Conservation (phyloP, 2,888 invertebrate species). For the Dryobotodes eremita region DNA sequence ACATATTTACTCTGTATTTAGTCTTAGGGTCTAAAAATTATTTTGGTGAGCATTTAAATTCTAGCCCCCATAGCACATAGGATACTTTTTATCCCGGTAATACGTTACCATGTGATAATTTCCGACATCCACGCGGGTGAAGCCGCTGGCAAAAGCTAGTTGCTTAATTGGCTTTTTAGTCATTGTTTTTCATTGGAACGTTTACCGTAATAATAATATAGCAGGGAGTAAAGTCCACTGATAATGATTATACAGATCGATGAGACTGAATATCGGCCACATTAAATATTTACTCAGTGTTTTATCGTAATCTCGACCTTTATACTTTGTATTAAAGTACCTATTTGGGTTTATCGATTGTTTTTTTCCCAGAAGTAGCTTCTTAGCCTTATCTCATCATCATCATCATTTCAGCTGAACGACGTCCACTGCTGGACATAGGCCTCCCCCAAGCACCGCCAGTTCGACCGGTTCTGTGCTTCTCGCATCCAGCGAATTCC, state of each 20-base stretch:
- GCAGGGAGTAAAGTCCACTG: constrained; percentile 9
- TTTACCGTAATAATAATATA: no score
- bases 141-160: not conserved
- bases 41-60: no score
- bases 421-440: not conserved
- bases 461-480: not conserved
- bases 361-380: no score
- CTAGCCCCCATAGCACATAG: no score
- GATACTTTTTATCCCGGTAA: no score
- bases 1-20: no score
- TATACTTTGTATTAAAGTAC: constrained; percentile 14
- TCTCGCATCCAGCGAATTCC: not conserved
- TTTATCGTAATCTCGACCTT: not conserved
- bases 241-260: not conserved
- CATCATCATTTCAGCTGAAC: not conserved
- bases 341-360: no score
- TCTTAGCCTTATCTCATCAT: no score
- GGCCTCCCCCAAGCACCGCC: no score
- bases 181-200: not conserved
- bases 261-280: constrained; percentile 22
- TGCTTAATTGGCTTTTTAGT: not conserved
- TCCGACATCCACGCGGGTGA: not conserved
- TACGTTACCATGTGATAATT: not conserved
- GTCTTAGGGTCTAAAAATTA: no score
- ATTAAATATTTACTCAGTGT: constrained; percentile 13